A percentile compares a stretch with the other conserved stretches of the same genome.
Conservation (phyloP, 2,113 vertebrate genomes). For the Gasterosteus aculeatus region DNA sequence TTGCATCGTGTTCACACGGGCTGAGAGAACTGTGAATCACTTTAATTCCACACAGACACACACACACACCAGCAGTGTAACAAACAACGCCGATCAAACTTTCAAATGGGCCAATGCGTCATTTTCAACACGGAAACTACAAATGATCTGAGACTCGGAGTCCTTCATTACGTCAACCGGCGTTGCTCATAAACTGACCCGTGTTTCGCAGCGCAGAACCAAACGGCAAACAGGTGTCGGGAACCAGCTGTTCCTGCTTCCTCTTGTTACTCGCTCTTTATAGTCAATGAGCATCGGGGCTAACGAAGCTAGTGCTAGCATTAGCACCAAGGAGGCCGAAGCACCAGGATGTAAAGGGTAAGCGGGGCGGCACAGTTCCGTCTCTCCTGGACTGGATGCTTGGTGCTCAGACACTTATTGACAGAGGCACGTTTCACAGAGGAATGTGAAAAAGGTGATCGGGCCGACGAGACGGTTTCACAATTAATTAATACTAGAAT, state of each 20-base stretch:
- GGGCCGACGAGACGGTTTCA: not conserved
- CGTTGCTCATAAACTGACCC: not conserved
- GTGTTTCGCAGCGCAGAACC: conserved; percentile 29
- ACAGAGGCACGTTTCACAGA: not conserved
- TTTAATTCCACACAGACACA: not conserved
- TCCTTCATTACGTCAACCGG: not conserved
- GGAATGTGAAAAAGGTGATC: too few species aligned
- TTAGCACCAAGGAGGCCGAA: not conserved
- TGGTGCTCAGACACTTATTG: not conserved
- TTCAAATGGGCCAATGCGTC: not conserved
- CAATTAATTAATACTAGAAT: not conserved
- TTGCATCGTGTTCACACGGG: not conserved
- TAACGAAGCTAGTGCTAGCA: conserved; percentile 23
- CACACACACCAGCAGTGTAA: not conserved
- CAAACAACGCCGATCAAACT: not conserved
- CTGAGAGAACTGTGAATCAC: not conserved
- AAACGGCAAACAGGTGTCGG: conserved; percentile 21
- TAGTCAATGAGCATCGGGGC: conserved; percentile 52
- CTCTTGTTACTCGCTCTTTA: not conserved
- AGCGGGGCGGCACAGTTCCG: not conserved
- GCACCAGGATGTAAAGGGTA: not conserved
- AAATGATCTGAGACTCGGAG: not conserved
- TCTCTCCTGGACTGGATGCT: not conserved
- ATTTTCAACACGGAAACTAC: conserved; percentile 1
- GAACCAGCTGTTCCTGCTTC: conserved; percentile 23